Evolutionary conservation across 2,113 vertebrate genomes (phyloP), one percentile per base, ranked within the genome.

Genomic region (Columba livia): DNA sequence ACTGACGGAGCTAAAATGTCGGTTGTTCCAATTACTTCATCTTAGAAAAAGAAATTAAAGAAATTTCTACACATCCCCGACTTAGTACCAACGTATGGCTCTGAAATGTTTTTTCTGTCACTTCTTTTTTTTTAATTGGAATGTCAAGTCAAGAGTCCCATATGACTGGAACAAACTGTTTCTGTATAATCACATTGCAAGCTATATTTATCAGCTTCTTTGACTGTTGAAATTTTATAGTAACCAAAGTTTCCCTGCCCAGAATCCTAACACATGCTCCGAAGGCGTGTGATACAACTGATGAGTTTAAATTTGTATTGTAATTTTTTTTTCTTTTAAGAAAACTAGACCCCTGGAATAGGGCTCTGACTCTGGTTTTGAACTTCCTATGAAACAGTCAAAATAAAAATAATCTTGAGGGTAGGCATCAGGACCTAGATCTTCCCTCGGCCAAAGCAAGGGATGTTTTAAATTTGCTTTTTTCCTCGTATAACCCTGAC

Each of bases 151-250:
- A 89, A 86, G 88, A 94, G 77, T 87, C 84, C 90, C 5, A 9
- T 94, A 89, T 86, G 91, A 90, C 84, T 90, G 84, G 94, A 89
- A 96, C 95, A 97, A 96, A 96, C 81, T 95, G 94, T 95, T 94
- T 95, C 91, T 86, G 64, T 94, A 56, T 96, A 89, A 94, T 91
- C 67, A 57, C 71, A 79, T 93, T 93, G 92, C 77, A 90, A 77
- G n/a, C 78, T 97, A 64, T 89, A 86, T 96, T 96, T 96, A 73
- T 94, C 73, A 90, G 42, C n/a, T 79, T 93, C 75, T 90, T 88
- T 93, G 51, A 87, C 73, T 92, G 62, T 56, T 85, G 71, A 90
- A 85, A 78, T 95, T 96, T 96, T 93, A 88, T 85, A 82, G 88
- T 82, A 91, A 93, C 66, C 26, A 6, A 77, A 79, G 40, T 74